Conservation (phyloP, 2,797 vertebrate species). For the Dipus sagitta region DNA sequence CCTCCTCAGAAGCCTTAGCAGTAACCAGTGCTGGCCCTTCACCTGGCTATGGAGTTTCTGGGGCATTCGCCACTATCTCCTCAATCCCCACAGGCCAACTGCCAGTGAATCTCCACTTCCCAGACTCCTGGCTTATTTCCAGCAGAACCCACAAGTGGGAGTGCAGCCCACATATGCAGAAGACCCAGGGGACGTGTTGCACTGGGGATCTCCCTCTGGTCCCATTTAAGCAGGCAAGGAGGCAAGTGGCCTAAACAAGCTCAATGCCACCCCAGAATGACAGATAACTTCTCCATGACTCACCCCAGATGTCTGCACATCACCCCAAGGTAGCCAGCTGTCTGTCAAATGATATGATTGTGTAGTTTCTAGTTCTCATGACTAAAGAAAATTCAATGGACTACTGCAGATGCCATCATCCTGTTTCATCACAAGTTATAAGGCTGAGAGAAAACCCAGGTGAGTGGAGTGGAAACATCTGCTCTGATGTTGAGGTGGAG, state of each 20-base stretch:
- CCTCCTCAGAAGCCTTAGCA: background rate
- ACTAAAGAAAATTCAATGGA: background rate
- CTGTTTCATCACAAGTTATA: background rate
- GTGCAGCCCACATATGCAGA: rapidly evolving
- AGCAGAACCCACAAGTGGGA: background rate
- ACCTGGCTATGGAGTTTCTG: background rate
- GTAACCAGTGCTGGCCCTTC: background rate
- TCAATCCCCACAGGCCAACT: background rate
- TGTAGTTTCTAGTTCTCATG: background rate
- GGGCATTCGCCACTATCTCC: background rate
- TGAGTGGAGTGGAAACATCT: background rate
- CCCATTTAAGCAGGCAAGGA: background rate
- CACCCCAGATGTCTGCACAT: background rate
- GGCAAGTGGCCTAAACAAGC: background rate
- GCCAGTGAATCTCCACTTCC: no score
- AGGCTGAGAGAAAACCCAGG: background rate
- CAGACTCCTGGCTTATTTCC: background rate
- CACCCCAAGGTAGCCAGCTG: background rate
- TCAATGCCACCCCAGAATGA: background rate
- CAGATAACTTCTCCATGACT: background rate
- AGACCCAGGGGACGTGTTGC: background rate
- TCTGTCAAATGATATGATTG: background rate
- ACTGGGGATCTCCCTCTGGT: background rate
- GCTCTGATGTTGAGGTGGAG: background rate
- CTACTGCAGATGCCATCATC: background rate